Conservation (phyloP, 2,888 invertebrate genomes). For the Leptinotarsa tumamoca region DNA sequence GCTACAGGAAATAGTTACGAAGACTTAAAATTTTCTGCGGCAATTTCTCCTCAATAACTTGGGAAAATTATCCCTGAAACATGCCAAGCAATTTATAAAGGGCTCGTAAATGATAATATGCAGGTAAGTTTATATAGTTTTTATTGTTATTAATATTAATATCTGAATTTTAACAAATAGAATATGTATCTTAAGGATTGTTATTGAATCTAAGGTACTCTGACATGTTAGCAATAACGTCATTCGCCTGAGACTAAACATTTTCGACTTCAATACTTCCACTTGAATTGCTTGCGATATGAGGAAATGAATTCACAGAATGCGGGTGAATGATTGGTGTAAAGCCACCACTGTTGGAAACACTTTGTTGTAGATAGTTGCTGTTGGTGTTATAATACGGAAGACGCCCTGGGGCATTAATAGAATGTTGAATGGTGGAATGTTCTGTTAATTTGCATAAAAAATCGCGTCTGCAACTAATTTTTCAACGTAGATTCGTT, state of each 20-base stretch:
- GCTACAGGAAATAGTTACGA: background rate
- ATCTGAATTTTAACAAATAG: slow-evolving; percentile 1
- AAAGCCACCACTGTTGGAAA: background rate
- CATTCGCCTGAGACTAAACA: background rate
- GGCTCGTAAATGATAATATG: background rate
- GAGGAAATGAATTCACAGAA: no score
- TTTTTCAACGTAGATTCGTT: background rate
- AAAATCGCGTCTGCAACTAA: slow-evolving; percentile 1
- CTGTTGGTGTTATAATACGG: background rate
- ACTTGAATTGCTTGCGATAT: background rate
- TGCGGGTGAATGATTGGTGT: background rate
- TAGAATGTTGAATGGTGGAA: slow-evolving; percentile 1
- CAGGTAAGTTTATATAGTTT: background rate
- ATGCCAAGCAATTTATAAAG: background rate
- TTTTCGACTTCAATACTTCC: background rate
- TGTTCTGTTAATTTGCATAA: slow-evolving; percentile 1
- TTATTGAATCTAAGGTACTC: background rate
- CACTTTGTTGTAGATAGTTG: background rate
- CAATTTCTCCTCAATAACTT: background rate
- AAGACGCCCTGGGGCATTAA: background rate
- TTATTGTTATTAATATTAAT: background rate
- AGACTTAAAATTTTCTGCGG: background rate
- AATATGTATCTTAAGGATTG: slow-evolving; percentile 1
- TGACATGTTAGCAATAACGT: background rate
- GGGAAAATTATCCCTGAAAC: background rate